These are phyloP conservation scores for Pantherophis vulpinus DNA, from an alignment of 2,797 vertebrate species.

Conservation along the genomic window DNA sequence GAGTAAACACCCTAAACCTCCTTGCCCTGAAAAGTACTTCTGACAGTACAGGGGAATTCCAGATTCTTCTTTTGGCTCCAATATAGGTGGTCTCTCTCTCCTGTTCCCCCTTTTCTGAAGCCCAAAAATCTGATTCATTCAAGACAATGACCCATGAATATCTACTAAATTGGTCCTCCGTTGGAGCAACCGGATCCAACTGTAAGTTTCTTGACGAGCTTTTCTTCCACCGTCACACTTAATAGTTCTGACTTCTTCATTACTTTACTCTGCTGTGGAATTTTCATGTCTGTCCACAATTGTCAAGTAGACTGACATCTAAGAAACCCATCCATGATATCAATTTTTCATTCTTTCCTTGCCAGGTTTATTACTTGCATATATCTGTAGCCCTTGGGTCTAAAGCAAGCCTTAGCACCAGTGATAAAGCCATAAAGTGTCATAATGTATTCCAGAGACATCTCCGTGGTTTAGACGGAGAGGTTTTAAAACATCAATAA, in stretches of 20 bases:
- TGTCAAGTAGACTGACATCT: background rate
- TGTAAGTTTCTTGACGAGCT: background rate
- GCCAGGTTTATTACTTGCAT: constrained; percentile 47
- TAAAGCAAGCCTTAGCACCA: constrained; percentile 54
- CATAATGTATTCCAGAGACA: constrained; percentile 58
- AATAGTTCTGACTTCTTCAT: background rate
- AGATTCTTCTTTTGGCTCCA: background rate
- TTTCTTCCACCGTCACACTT: background rate
- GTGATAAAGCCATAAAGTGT: constrained; percentile 55
- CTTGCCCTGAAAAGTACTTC: background rate
- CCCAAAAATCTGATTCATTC: background rate
- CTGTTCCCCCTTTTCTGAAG: background rate
- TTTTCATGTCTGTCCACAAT: background rate
- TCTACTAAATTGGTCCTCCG: background rate
- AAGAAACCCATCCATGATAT: constrained; percentile 11
- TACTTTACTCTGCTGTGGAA: background rate
- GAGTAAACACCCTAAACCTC: background rate
- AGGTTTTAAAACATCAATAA: constrained; percentile 68
- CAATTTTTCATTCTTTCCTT: constrained; percentile 47
- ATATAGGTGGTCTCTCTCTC: background rate
- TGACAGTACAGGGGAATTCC: background rate
- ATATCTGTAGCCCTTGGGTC: constrained; percentile 57
- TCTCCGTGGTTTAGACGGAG: constrained; percentile 45
- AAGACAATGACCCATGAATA: background rate
- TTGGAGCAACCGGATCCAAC: too few species aligned